A percentile compares a stretch with the other conserved stretches of the same genome.
phyloP scores from a whole-genome alignment of 1,140 invertebrate genomes.

The Nasonia longicornis region DNA sequence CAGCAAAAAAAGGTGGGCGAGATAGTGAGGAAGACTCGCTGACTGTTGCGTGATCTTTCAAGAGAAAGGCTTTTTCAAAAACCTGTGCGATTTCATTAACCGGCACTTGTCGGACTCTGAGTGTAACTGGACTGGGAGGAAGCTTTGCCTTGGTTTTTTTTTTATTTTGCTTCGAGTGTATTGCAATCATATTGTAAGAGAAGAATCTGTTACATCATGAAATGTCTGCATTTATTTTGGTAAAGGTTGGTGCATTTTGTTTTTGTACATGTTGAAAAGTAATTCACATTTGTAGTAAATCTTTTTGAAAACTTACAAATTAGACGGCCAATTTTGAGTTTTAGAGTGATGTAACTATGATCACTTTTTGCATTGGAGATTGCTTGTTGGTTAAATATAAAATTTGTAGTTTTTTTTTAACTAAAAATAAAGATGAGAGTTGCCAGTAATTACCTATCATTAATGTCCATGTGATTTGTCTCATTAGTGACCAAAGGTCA shows the following conservation, averaged over 20 bases:
- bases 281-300: neutral
- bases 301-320: neutral
- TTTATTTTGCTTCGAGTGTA: no score
- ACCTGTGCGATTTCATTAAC: no score
- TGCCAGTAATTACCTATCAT: neutral
- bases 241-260: neutral
- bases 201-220: neutral
- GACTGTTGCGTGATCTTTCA: neutral
- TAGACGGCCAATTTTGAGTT: neutral
- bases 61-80: neutral
- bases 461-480: neutral
- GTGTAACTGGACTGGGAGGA: neutral
- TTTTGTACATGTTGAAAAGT: neutral
- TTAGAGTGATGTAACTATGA: neutral
- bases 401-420: neutral
- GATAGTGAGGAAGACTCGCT: neutral
- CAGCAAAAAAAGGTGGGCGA: neutral
- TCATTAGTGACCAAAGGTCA: constrained; percentile 1
- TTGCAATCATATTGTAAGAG: no score
- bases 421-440: neutral
- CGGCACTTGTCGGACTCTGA: no score
- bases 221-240: neutral
- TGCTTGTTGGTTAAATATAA: neutral
- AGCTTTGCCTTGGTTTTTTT: neutral
- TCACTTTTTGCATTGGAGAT: neutral